A percentile compares a stretch with the other conserved stretches of the same genome.
These are phyloP conservation scores for Pristionchus pacificus DNA, from an alignment of 1,140 invertebrate species.

Conservation along the genomic window DNA sequence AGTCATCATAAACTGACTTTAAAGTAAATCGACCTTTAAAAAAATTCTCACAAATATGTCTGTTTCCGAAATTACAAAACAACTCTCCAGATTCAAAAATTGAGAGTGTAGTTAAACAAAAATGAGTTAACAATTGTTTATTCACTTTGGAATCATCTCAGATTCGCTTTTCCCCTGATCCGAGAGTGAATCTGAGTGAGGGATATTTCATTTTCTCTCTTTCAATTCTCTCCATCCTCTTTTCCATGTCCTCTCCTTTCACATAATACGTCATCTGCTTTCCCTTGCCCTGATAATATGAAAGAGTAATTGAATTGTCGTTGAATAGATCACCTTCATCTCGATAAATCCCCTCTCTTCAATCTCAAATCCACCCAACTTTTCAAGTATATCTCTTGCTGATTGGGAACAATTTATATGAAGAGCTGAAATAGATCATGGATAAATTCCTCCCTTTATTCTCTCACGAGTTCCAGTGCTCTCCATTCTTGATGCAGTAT, in stretches of 20 bases:
- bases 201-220: neutral
- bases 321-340: slow-evolving; percentile 67
- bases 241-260: slow-evolving; percentile 2
- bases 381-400: slow-evolving; percentile 15
- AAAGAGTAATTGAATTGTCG: slow-evolving; percentile 32
- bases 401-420: slow-evolving; percentile 62
- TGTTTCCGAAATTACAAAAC: too few species aligned
- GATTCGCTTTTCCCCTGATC: neutral
- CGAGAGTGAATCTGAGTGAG: neutral
- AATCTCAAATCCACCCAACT: slow-evolving; percentile 15
- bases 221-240: neutral
- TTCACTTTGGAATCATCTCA: too few species aligned
- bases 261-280: slow-evolving; percentile 28
- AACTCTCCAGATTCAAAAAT: too few species aligned
- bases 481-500: slow-evolving; percentile 54
- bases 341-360: slow-evolving; percentile 57
- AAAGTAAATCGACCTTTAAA: too few species aligned
- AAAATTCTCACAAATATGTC: too few species aligned
- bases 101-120: too few species aligned
- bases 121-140: too few species aligned
- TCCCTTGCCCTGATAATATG: slow-evolving; percentile 13
- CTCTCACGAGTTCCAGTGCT: slow-evolving; percentile 30
- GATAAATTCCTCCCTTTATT: slow-evolving; percentile 76
- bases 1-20: too few species aligned
- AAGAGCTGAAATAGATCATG: slow-evolving; percentile 71